Base-by-base conservation (phyloP, 2,888 invertebrate genomes). In the Chalcis sispes region DNA sequence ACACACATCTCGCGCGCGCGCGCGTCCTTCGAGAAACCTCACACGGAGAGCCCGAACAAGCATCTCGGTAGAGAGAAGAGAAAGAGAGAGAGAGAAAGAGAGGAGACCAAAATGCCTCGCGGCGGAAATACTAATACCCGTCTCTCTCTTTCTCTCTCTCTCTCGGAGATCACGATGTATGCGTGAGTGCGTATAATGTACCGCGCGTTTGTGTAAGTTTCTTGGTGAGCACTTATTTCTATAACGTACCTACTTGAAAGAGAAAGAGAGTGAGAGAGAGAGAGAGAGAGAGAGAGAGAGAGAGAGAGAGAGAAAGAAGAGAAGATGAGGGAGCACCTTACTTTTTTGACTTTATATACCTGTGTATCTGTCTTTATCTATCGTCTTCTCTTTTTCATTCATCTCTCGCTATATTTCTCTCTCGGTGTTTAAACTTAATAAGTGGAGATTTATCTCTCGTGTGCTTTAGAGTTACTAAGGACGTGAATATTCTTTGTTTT, bases 101-200 rank as follows among this genome's bases (percentile, higher is more conserved):
- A 48, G 40, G 59, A n/a, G 52, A 66, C n/a, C 48, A 40, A 72
- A 72, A 67, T 76, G 62, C 76, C 76, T 76, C 50, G 72, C 76
- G 72, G 76, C 76, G 56, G 54, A 76, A 71, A 72, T 76, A 76
- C 76, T 72, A 76, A 76, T 62, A 72, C 62, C 52, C 25, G 32
- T 27, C 61, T 71, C n/a, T n/a, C n/a, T n/a, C n/a, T n/a, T 4
- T 18, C 58, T 69, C 23, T 15, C 29, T 46, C 25, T 62, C 10
- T n/a, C 15, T 13, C 27, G n/a, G n/a, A n/a, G n/a, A n/a, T n/a
- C n/a, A n/a, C n/a, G n/a, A n/a, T n/a, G n/a, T n/a, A n/a, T n/a
- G n/a, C n/a, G n/a, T n/a, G n/a, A n/a, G n/a, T n/a, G n/a, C n/a
- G n/a, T n/a, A n/a, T 46, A 40, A n/a, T 32, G 40, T 27, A 74